Conservation (phyloP, 2,888 invertebrate genomes). For the Ceriagrion tenellum region DNA sequence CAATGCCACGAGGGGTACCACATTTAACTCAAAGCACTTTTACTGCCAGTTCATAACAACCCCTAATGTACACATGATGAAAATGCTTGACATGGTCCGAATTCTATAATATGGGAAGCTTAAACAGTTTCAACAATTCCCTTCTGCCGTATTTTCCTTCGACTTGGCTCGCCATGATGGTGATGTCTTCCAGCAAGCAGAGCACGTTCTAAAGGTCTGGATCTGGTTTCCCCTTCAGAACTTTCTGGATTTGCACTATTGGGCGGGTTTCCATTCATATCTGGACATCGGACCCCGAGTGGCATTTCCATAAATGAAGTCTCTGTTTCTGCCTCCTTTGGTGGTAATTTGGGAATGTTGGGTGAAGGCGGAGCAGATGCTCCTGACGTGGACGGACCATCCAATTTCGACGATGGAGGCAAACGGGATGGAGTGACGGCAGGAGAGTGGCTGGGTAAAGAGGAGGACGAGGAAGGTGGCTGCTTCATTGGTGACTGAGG, state of each 20-base stretch:
- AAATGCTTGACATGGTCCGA: constrained; percentile 23
- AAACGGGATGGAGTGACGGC: constrained; percentile 38
- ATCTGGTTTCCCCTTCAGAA: neutral
- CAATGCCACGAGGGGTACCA: neutral
- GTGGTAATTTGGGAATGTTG: constrained; percentile 26
- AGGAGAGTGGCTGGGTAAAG: constrained; percentile 48
- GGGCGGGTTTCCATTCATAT: constrained; percentile 59
- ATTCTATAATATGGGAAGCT: neutral
- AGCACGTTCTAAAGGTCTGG: constrained; percentile 46
- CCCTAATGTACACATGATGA: constrained; percentile 30
- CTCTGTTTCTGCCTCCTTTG: constrained; percentile 54
- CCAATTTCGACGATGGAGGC: neutral
- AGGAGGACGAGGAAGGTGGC: neutral
- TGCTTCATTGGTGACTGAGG: neutral
- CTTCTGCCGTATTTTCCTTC: constrained; percentile 37
- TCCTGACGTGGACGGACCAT: constrained; percentile 57
- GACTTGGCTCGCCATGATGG: constrained; percentile 20
- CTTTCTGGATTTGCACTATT: constrained; percentile 31
- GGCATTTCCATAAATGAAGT: constrained; percentile 63
- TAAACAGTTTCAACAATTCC: constrained; percentile 59
- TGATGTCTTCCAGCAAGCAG: constrained; percentile 54
- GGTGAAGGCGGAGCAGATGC: constrained; percentile 58
- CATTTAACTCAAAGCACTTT: constrained; percentile 28
- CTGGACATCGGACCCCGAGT: constrained; percentile 29
- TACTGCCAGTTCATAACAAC: constrained; percentile 4